Evolutionary conservation across 2,888 invertebrate genomes (phyloP), one percentile per base, ranked within the genome.

Genomic region (Drosophila mercatorum): DNA sequence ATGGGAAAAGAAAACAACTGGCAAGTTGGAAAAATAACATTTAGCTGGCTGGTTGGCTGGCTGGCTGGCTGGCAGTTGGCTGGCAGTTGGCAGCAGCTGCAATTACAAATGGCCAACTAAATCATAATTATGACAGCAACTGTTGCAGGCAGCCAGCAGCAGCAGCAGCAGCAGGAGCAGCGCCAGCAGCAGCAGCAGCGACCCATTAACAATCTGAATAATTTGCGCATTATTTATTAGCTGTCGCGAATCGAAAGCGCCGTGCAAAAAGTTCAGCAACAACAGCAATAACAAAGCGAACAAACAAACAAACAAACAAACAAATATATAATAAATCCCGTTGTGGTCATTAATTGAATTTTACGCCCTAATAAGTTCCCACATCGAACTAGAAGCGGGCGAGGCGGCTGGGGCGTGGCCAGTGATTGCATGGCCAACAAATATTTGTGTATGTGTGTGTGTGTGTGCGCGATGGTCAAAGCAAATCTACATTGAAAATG

Each of bases 111-210:
- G 62, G 55, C 62, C 66, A 86, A 73, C 83, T 83, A 83, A 83
- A 83, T 83, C 86, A 83, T 83, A 83, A 79, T 73, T 75, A 71
- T 77, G 83, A 75, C 86, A 79, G 79, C 83, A 68, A 80, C 74
- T 81, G 83, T 80, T 76, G 70, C 67, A 67, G 52, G 53, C 67
- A 75, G 26, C 78, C 4, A 43, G 43, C 44, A 22, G 2, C 46
- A 47, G 52, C 63, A 44, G 46, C 59, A 64, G 52, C 52, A 22
- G 22, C 22, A 22, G 22, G 2, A 22, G 22, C 22, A 64, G 34
- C 74, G 61, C 49, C 63, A 22, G 22, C 22, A 22, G 22, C 22
- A 64, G 52, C 63, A 44, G 46, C 59, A 64, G 52, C 52, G 43
- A 31, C 71, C 85, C 83, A 82, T 83, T 80, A 85, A 78, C 81